A percentile compares a stretch with the other conserved stretches of the same genome.
Conservation (phyloP, 2,113 vertebrate species). For the Platycercus adscitus region DNA sequence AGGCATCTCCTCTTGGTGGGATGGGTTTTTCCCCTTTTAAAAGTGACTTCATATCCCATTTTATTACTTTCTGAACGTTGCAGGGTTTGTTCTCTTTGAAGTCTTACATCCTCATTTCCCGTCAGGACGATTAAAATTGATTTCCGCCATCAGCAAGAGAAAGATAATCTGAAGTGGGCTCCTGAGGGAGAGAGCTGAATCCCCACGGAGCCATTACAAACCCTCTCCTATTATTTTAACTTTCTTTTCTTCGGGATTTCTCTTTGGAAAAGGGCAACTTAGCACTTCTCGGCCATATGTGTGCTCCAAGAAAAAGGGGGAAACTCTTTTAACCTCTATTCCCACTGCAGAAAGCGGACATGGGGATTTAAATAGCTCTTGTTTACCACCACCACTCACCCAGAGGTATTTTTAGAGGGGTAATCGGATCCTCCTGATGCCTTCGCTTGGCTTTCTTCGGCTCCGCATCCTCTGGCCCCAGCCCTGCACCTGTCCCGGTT, state of each 20-base stretch:
- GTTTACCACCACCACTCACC: constrained; percentile 6
- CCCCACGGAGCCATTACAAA: constrained; percentile 10
- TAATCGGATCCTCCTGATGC: background rate
- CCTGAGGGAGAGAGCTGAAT: background rate
- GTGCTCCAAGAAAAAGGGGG: background rate
- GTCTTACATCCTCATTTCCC: constrained; percentile 64
- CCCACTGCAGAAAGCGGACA: background rate
- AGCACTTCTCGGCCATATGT: background rate
- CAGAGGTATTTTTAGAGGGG: constrained; percentile 42
- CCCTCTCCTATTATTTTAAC: constrained; percentile 28
- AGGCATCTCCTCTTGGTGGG: background rate
- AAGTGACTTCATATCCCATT: constrained; percentile 31
- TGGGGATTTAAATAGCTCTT: constrained; percentile 20
- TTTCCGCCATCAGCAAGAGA: constrained; percentile 60
- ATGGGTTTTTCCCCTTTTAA: background rate
- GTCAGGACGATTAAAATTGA: constrained; percentile 61
- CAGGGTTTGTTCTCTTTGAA: constrained; percentile 66
- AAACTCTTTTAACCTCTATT: background rate
- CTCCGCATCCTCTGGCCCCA: background rate
- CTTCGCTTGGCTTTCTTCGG: background rate
- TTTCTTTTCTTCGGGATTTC: background rate
- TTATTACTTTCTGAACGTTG: constrained; percentile 23
- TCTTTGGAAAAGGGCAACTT: background rate
- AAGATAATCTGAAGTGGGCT: constrained; percentile 46
- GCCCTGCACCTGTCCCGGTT: constrained; percentile 24